Evolutionary conservation across 2,113 vertebrate genomes (phyloP), one percentile per base, ranked within the genome.

Genomic region (Myrmophylax atrothorax): DNA sequence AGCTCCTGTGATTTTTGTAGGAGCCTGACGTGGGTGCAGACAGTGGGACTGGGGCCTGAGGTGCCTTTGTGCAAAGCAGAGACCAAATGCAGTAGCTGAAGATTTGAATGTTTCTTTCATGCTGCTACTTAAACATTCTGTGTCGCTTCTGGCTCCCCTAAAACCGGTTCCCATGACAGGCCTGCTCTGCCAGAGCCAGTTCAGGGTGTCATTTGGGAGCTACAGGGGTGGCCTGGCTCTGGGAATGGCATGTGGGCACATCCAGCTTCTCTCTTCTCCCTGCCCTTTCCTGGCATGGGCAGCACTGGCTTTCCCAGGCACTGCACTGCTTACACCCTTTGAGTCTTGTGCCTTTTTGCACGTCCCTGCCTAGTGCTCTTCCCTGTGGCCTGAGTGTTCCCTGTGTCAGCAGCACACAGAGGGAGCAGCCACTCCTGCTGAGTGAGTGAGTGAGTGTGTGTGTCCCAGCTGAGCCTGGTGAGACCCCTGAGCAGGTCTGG

Each of bases 181-280:
- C 7, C 68, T 31, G 29, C 59, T 23, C 37, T 83, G 58, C 47
- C 29, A 3, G 11, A 1, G 3, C 56, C 84, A 42, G 2, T 7
- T 9, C 55, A 26, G 63, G 69, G n/a, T 40, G 42, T 6, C 23
- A 44, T 66, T 33, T 44, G 40, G 63, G 29, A 66, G 15, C 20
- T 16, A 7, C 31, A 6, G 10, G 10, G 20, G 14, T 31, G 40
- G 40, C 31, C 40, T 46, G 72, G 40, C 89, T 23, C 91, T 68
- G 69, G 63, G 47, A 11, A 3, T 9, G 68, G 66, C 44, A 29
- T 6, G 0, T 2, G 29, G 29, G 28, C 55, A 3, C 55, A 4
- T 2, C 52, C 47, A 7, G 62, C 81, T 70, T n/a, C 59, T 22
- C 56, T 18, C 25, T 22, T 12, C n/a, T n/a, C 72, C 35, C 60